phyloP scores from a whole-genome alignment of 2,797 vertebrate species.

The Trematomus bernacchii region DNA sequence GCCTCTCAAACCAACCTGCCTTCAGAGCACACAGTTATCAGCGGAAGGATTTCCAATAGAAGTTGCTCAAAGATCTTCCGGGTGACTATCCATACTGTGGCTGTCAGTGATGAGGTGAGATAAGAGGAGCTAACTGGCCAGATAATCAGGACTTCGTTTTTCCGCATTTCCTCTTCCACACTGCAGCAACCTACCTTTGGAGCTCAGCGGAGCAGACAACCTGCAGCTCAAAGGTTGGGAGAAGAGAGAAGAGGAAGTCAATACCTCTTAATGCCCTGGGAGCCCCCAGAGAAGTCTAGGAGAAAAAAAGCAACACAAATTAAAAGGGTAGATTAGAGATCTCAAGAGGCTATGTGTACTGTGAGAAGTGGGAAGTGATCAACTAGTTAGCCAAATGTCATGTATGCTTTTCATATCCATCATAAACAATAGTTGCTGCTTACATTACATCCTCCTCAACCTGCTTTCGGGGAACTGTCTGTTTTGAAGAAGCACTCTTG shows the following conservation, averaged over 20 bases:
- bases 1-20: constrained; percentile 12
- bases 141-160: constrained; percentile 62
- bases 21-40: constrained; percentile 22
- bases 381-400: neutral
- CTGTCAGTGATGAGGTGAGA: constrained; percentile 50
- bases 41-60: constrained; percentile 33
- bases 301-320: constrained; percentile 30
- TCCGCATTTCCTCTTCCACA: constrained; percentile 40
- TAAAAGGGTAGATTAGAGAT: constrained; percentile 21
- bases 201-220: constrained; percentile 65
- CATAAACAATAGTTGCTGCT: constrained; percentile 5
- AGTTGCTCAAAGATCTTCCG: constrained; percentile 34
- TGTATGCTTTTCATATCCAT: neutral
- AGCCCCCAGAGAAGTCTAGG: constrained; percentile 37
- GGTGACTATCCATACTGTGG: constrained; percentile 30
- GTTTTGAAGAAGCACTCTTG: neutral
- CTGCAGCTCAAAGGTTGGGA: constrained; percentile 54
- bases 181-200: constrained; percentile 47
- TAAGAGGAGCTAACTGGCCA: constrained; percentile 66
- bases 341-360: neutral
- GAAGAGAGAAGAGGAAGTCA: constrained; percentile 55
- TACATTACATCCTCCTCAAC: neutral
- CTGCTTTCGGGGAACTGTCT: neutral
- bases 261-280: constrained; percentile 52
- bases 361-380: neutral